phyloP scores from a whole-genome alignment of 1,140 invertebrate species.

The Tribolium castaneum region DNA sequence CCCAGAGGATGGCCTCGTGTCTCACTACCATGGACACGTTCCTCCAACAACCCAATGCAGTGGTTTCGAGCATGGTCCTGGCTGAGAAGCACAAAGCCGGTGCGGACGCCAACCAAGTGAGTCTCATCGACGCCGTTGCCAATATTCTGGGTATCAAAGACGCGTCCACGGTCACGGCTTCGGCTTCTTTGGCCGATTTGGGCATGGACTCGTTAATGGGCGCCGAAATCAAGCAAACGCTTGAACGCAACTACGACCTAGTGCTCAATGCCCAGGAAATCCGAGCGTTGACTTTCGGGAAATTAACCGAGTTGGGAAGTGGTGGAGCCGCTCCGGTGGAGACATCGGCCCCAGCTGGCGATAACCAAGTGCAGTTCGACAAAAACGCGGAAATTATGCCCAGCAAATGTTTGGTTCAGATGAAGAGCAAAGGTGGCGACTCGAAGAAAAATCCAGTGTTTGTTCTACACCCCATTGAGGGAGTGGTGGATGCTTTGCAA shows the following conservation, averaged over 20 bases:
- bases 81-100: conserved; percentile 76
- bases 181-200: conserved; percentile 86
- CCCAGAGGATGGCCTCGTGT: conserved; percentile 92
- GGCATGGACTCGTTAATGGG: conserved; percentile 99
- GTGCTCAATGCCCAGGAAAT: conserved; percentile 92
- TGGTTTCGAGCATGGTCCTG: conserved; percentile 86
- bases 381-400: conserved; percentile 71
- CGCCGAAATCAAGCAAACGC: conserved; percentile 96
- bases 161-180: conserved; percentile 76
- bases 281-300: conserved; percentile 79
- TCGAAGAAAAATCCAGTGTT: conserved; percentile 66
- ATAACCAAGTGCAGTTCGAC: conserved; percentile 67
- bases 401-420: conserved; percentile 70
- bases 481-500: conserved; percentile 77
- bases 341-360: conserved; percentile 44
- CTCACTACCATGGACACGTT: conserved; percentile 87
- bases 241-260: conserved; percentile 93
- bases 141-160: conserved; percentile 93
- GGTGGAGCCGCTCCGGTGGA: conserved; percentile 58
- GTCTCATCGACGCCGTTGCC: conserved; percentile 79
- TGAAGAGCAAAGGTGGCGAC: conserved; percentile 66
- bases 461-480: conserved; percentile 90
- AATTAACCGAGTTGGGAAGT: conserved; percentile 75
- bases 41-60: conserved; percentile 87
- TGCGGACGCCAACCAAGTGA: conserved; percentile 64